phyloP scores from a whole-genome alignment of 1,140 invertebrate species.

The Atta texana region DNA sequence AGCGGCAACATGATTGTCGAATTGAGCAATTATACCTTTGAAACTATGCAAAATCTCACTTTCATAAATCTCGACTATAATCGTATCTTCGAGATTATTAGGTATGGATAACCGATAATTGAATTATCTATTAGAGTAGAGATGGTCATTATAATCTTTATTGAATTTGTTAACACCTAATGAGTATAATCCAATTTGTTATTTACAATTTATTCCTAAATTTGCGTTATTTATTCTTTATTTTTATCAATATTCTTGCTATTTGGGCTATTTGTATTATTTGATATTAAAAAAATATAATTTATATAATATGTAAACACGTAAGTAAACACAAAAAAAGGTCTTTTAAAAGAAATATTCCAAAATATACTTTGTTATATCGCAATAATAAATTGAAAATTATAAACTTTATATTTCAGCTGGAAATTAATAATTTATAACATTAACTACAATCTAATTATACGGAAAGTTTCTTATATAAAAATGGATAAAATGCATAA shows the following conservation, averaged over 20 bases:
- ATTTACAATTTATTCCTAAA: background rate
- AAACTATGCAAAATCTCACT: conserved; percentile 89
- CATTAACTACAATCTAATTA: no score
- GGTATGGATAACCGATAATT: conserved; percentile 83
- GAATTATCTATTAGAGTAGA: background rate
- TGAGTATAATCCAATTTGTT: background rate
- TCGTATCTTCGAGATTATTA: conserved; percentile 90
- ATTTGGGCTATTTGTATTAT: background rate
- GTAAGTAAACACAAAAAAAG: no score
- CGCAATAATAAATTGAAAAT: no score
- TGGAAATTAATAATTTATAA: no score
- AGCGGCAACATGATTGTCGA: conserved; percentile 89
- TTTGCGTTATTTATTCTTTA: background rate
- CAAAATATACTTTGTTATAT: no score
- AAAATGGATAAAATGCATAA: no score
- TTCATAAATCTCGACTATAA: conserved; percentile 91
- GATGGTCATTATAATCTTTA: conserved; percentile 6
- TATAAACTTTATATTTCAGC: background rate
- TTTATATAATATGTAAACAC: no score
- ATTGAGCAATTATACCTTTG: conserved; percentile 89
- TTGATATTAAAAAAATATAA: background rate
- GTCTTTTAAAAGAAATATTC: no score
- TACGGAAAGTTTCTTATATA: no score
- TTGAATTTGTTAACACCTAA: background rate
- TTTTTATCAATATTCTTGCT: background rate